Evolutionary conservation across 2,888 invertebrate genomes (phyloP).

Genomic region (Hydroisotoma schaefferi): DNA sequence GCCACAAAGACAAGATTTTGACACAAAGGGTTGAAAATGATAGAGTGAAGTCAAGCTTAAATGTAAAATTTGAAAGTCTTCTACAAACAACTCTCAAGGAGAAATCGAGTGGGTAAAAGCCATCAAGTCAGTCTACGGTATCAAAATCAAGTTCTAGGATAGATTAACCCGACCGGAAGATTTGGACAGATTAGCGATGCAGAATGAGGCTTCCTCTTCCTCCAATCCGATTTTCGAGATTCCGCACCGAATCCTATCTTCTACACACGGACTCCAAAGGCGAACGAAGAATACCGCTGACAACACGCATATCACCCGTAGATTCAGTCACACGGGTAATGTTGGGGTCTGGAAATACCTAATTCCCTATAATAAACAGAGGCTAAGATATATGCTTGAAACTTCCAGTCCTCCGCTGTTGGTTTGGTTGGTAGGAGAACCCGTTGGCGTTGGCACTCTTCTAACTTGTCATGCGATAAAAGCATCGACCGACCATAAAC

Average conservation of each 20-base stretch:
- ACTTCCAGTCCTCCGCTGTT: too few species aligned
- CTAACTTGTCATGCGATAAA: too few species aligned
- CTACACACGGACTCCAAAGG: not conserved
- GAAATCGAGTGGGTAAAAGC: slow-evolving; percentile 7
- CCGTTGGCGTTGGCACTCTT: too few species aligned
- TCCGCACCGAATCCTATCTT: not conserved
- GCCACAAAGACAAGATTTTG: slow-evolving; percentile 3
- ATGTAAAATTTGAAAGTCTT: slow-evolving; percentile 1
- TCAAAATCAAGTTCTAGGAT: slow-evolving; percentile 12
- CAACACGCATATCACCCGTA: not conserved
- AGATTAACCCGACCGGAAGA: slow-evolving; percentile 29
- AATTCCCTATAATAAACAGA: not conserved
- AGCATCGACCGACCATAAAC: too few species aligned
- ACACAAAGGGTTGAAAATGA: not conserved
- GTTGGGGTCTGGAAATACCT: not conserved
- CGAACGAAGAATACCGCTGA: not conserved
- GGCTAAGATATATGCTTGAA: not conserved
- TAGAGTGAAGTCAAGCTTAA: slow-evolving; percentile 6
- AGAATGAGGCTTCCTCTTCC: slow-evolving; percentile 19
- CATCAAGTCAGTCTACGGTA: slow-evolving; percentile 1
- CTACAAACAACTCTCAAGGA: not conserved
- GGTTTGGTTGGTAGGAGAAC: too few species aligned
- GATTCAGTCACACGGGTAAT: not conserved
- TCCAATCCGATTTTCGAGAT: slow-evolving; percentile 10
- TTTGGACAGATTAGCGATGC: slow-evolving; percentile 31